Evolutionary conservation across 2,888 invertebrate genomes (phyloP), one percentile per base, ranked within the genome.

Genomic region (Dryobotodes eremita): DNA sequence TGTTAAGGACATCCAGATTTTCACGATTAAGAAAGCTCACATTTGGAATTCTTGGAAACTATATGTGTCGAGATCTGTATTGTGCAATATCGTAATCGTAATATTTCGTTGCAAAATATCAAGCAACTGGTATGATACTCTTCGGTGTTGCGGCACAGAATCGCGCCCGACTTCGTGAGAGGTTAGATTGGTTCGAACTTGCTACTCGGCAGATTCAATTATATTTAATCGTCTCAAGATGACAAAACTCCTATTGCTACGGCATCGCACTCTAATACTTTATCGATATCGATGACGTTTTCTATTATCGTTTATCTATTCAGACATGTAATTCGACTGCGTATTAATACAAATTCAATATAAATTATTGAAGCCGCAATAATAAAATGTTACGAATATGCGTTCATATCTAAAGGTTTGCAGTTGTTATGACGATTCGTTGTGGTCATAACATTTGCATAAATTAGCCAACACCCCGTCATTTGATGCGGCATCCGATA

Each of bases 141-240:
- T 90, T 90, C 85, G 89, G 88, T 87, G 91, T 93, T 93, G 94
- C 93, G 90, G 92, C 93, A 94, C 88, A 91, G 91, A 92, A 92
- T 92, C 90, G 91, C 89, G 92, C 89, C 81, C 79, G 82, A 87
- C 88, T 92, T 92, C 94, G 94, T 94, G 94, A 95, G 94, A 93
- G 92, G 93, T 94, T 94, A 93, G 91, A 92, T 92, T 91, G 91
- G 92, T 90, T 91, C 91, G 89, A 93, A 91, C 91, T 90, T 91
- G 92, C 92, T 89, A 89, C 92, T 92, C 90, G 88, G 89, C 89
- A 90, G 91, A 94, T 94, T 95, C 94, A 94, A 94, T 95, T 95
- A 94, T 90, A 91, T 93, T 93, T 93, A 93, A 94, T 93, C 91
- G 92, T 89, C 89, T 87, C 89, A 88, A 90, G 92, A 94, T 94